Base-by-base conservation (phyloP, 1,140 invertebrate species). In the Drosophila novamexicana region DNA sequence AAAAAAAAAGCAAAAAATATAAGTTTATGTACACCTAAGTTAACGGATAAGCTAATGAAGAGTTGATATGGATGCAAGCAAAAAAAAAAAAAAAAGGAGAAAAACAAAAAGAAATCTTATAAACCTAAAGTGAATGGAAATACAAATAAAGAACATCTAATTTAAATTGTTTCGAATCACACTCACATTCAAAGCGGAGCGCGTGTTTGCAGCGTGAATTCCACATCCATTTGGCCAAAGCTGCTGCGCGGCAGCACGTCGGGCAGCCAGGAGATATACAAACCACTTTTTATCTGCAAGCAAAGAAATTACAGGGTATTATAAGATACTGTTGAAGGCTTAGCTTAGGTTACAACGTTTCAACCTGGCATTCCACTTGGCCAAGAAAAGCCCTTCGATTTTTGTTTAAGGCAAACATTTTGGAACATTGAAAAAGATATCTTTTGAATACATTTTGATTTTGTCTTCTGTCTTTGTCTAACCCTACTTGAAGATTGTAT, bases 11-110 rank as follows among this genome's bases (percentile, higher is more conserved):
- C 22, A 29, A 29, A 39, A 61, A 63, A 47, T 47, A 70, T 78
- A 85, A 78, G 62, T 88, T 69, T 82, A 79, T 85, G 74, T 86
- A 88, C 65, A 86, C 54, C 53, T 86, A 86, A 86, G 83, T 81
- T 86, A 86, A 86, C 36, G 53, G 54, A 66, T 86, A 86, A 86
- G 83, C 72, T 74, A 86, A 88, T 88, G 72, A 79, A 72, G 74
- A 84, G 77, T 84, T 84, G 81, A 84, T 57, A 78, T 67, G 68
- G 61, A 78, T 78, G 71, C 61, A 81, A 72, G 74, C 37, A 72
- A 50, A 64, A 69, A 36, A 50, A 71, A 62, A 59, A 37, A 42
- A 62, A 67, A 45, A 10, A 14, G 14, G 0, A 14, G 14, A 65
- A 71, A 70, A 34, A 37, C 53, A 63, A 49, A 69, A 70, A 69